Percentiles rank a stretch among this genome's conserved stretches.
Conservation (phyloP, 2,113 vertebrate species). For the Eublepharis macularius region DNA sequence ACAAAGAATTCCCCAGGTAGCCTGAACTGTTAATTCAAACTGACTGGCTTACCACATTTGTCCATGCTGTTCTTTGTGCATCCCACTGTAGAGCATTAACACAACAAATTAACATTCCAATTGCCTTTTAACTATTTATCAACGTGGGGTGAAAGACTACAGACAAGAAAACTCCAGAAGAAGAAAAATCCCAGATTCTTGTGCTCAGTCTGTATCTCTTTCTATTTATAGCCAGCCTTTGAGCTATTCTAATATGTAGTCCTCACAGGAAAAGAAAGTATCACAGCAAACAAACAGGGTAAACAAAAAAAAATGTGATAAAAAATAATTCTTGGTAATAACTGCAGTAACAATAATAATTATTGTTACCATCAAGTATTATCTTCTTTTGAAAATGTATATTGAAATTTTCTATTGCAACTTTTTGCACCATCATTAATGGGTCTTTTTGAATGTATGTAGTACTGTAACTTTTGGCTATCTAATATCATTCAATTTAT, state of each 20-base stretch:
- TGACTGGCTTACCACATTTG: slow-evolving; percentile 71
- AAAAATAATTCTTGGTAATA: no score
- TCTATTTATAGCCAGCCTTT: slow-evolving; percentile 69
- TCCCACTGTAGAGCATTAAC: slow-evolving; percentile 72
- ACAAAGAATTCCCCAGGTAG: slow-evolving; percentile 71
- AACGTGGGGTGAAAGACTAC: background rate
- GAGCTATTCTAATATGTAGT: slow-evolving; percentile 61
- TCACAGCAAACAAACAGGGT: no score
- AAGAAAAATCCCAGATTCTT: slow-evolving; percentile 50
- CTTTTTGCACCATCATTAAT: no score
- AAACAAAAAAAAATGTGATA: no score
- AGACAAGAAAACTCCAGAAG: slow-evolving; percentile 35
- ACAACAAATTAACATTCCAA: slow-evolving; percentile 92
- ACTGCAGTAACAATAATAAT: no score
- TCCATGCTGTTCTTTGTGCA: slow-evolving; percentile 47
- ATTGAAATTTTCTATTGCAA: no score
- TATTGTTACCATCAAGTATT: no score
- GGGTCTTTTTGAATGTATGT: no score
- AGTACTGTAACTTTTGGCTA: no score
- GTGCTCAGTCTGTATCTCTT: slow-evolving; percentile 74
- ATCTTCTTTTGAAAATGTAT: no score
- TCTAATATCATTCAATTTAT: no score
- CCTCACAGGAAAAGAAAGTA: no score
- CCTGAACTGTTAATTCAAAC: slow-evolving; percentile 77
- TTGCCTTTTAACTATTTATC: slow-evolving; percentile 87